A percentile compares a stretch with the other conserved stretches of the same genome.
Conservation (phyloP, 2,113 vertebrate genomes). For the Cebus imitator region DNA sequence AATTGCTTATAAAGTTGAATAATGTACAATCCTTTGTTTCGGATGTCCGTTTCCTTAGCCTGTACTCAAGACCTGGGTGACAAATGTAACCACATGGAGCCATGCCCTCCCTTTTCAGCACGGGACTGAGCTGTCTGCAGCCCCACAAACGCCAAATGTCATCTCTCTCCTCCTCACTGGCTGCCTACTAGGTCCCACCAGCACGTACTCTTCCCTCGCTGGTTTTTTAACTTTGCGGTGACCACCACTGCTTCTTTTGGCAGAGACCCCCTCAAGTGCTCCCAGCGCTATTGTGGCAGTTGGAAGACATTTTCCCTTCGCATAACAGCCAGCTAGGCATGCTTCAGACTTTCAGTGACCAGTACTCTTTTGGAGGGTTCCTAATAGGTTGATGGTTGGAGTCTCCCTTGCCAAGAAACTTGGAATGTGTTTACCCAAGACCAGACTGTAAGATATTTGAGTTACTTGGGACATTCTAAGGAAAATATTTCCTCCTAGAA, state of each 20-base stretch:
- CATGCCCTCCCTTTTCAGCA: neutral
- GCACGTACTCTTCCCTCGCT: neutral
- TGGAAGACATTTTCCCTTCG: neutral
- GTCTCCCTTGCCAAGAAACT: neutral
- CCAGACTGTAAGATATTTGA: neutral
- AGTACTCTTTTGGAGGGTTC: neutral
- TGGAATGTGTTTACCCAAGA: neutral
- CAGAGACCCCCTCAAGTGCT: too few species aligned
- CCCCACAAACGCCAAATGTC: fast-evolving
- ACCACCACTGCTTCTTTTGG: neutral
- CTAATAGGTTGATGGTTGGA: neutral
- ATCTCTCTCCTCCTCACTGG: neutral
- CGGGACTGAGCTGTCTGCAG: neutral
- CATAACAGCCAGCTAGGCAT: neutral
- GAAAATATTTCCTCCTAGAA: neutral
- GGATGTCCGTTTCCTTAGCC: neutral
- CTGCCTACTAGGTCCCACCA: neutral
- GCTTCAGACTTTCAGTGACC: neutral
- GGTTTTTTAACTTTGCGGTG: neutral
- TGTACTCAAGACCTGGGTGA: neutral
- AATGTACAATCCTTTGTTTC: neutral
- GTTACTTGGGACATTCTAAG: neutral
- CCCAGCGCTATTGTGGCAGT: neutral
- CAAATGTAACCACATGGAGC: too few species aligned
- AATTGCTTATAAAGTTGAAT: neutral